These are phyloP conservation scores for Penaeus monodon DNA, from an alignment of 2,888 invertebrate species.

Conservation along the genomic window DNA sequence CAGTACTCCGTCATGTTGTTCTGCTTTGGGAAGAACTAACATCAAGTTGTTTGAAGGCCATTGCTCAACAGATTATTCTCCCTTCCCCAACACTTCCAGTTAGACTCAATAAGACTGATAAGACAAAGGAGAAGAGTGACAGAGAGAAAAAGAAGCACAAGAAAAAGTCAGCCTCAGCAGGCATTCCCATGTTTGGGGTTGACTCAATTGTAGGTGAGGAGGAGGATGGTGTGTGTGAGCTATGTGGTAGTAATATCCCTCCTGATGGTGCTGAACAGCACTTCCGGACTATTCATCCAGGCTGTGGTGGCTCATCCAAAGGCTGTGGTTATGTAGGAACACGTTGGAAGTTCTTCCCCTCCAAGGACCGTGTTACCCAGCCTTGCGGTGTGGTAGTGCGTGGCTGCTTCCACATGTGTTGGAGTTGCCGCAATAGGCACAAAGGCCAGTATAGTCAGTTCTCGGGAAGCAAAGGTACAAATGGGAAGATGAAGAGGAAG, in stretches of 20 bases:
- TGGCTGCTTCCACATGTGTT: constrained; percentile 93
- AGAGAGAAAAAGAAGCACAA: constrained; percentile 76
- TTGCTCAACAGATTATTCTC: constrained; percentile 76
- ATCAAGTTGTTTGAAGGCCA: constrained; percentile 70
- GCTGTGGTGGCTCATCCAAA: constrained; percentile 87
- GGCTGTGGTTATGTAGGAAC: constrained; percentile 94
- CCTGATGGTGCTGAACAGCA: constrained; percentile 75
- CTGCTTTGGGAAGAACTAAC: constrained; percentile 87
- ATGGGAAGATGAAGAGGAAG: constrained; percentile 65
- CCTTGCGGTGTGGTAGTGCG: constrained; percentile 86
- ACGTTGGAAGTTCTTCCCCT: constrained; percentile 64
- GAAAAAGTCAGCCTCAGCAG: constrained; percentile 68
- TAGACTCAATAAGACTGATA: constrained; percentile 68
- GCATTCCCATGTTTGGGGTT: constrained; percentile 65
- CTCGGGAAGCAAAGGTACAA: constrained; percentile 37
- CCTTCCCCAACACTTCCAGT: constrained; percentile 73
- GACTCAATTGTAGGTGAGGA: constrained; percentile 66
- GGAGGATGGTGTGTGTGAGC: constrained; percentile 79
- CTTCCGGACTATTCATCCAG: constrained; percentile 90
- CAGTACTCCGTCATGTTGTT: constrained; percentile 89
- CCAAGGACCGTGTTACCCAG: constrained; percentile 55
- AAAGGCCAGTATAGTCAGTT: constrained; percentile 65
- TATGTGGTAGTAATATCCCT: constrained; percentile 80
- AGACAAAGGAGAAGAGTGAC: constrained; percentile 70
- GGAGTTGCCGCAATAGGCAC: constrained; percentile 87